Evolutionary conservation across 1,140 invertebrate species (phyloP).

Genomic region (Pectinophora gossypiella): DNA sequence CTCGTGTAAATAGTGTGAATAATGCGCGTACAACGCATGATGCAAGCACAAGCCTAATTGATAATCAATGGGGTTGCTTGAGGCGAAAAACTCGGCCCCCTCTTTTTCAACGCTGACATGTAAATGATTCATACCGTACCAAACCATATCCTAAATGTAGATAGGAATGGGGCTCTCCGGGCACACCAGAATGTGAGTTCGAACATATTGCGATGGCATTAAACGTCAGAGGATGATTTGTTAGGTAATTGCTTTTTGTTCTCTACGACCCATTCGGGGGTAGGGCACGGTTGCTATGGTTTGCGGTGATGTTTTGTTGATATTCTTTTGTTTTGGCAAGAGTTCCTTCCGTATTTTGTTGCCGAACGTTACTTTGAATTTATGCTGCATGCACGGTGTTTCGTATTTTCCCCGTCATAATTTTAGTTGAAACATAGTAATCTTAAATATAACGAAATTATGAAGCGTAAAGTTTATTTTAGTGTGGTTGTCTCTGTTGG

Average conservation of each 20-base stretch:
- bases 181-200: slow-evolving; percentile 49
- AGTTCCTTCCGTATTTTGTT: too few relatives aligned
- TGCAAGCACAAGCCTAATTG: slow-evolving; percentile 70
- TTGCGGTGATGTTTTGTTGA: slow-evolving; percentile 54
- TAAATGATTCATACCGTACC: slow-evolving; percentile 57
- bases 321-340: slow-evolving; percentile 54
- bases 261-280: slow-evolving; percentile 41
- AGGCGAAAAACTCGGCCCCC: slow-evolving; percentile 47
- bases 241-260: slow-evolving; percentile 70
- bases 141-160: slow-evolving; percentile 41
- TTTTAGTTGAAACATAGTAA: too few relatives aligned
- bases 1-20: slow-evolving; percentile 68
- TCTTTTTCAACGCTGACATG: slow-evolving; percentile 47
- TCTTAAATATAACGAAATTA: too few relatives aligned
- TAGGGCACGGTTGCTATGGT: slow-evolving; percentile 49
- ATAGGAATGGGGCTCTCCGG: slow-evolving; percentile 41
- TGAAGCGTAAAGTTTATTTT: too few relatives aligned
- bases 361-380: too few relatives aligned
- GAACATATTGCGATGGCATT: slow-evolving; percentile 71
- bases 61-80: slow-evolving; percentile 67
- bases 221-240: slow-evolving; percentile 74
- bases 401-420: too few relatives aligned
- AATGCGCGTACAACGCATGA: slow-evolving; percentile 63
- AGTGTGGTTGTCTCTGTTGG: too few relatives aligned
- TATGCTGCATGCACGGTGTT: too few relatives aligned